Evolutionary conservation across 2,113 vertebrate genomes (phyloP), one percentile per base, ranked within the genome.

Genomic region (Taurulus bubalis): DNA sequence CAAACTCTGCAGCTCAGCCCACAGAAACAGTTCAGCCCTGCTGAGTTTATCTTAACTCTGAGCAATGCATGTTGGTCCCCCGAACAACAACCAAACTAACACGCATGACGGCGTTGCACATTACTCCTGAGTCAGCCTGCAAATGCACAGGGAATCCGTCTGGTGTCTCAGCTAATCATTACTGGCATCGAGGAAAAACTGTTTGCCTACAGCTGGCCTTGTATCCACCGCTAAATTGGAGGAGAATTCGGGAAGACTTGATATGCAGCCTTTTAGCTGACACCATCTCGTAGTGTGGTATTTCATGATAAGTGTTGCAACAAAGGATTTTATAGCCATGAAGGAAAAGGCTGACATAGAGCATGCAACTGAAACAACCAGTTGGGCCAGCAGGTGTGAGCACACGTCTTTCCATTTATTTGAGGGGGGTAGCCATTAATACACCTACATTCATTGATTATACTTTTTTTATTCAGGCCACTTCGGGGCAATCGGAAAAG

Each of bases 1-100:
- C 82, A 79, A 92, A 92, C 86, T 91, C 80, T 60, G 73, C 73
- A 71, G 80, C 83, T 88, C 80, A 85, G 86, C 89, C 89, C 78
- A 88, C 79, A 71, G 83, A 88, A 80, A 84, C 81, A 63, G 28
- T 76, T 74, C 84, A 85, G 79, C 75, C 51, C 71, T 56, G 85
- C 79, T 72, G 84, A 86, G 75, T 45, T 82, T 66, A 71, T 86
- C 81, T 85, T 51, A 84, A 89, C 81, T 87, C 79, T 63, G 75
- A 89, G 84, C 83, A 40, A 75, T 51, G 65, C 84, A 62, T 58
- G 60, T 24, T 77, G 79, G 49, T 63, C 72, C 36, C 60, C 20
- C 34, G 2, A 24, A 18, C 10, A 58, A 74, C 87, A 86, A 40
- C 34, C 84, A 60, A 76, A 76, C 53, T 66, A 83, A 90, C 83